Conservation (phyloP, 2,797 vertebrate species). For the Picus viridis region DNA sequence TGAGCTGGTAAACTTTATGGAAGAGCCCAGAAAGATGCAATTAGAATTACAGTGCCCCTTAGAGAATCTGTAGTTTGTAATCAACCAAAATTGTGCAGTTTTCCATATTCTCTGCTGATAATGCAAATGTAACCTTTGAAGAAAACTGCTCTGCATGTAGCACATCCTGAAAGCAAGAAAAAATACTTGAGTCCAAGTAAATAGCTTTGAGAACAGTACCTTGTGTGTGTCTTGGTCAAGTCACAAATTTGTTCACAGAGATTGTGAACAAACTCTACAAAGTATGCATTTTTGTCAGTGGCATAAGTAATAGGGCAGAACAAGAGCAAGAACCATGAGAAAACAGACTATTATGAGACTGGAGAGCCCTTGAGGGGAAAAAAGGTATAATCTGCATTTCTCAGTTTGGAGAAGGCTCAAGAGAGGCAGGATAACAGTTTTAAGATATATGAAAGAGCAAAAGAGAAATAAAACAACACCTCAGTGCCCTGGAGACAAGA, state of each 20-base stretch:
- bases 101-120: conserved; percentile 83
- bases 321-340: neutral
- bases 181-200: conserved; percentile 9
- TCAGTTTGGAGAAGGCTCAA: neutral
- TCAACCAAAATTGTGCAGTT: conserved; percentile 82
- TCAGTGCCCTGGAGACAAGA: neutral
- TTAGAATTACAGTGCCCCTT: conserved; percentile 76
- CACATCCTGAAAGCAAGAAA: conserved; percentile 66
- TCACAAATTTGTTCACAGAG: neutral
- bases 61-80: conserved; percentile 76
- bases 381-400: neutral
- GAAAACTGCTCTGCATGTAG: conserved; percentile 65
- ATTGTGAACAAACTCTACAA: neutral
- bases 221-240: neutral
- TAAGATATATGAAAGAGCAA: neutral
- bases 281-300: neutral
- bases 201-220: neutral
- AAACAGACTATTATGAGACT: neutral
- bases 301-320: neutral
- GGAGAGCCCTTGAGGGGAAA: neutral
- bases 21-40: conserved; percentile 76
- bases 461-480: neutral
- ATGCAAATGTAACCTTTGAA: conserved; percentile 78
- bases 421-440: neutral
- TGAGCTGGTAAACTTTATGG: conserved; percentile 77